phyloP scores from a whole-genome alignment of 2,797 vertebrate genomes.

The Lacerta viridis region DNA sequence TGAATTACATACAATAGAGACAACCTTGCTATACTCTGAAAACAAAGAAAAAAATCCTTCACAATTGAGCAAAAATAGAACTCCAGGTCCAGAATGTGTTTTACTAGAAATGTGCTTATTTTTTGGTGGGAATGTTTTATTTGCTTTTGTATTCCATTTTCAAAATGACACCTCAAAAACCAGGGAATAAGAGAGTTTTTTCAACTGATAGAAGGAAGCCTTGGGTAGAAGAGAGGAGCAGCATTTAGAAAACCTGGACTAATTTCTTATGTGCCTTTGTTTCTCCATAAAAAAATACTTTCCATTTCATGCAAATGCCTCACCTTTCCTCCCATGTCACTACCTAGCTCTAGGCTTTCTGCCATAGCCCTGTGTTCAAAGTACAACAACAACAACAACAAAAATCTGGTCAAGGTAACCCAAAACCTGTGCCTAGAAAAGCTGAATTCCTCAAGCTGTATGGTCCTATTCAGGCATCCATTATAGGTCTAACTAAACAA shows the following conservation, averaged over 20 bases:
- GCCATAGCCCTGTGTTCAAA: too few species aligned
- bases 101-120: slow-evolving; percentile 19
- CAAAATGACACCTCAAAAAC: not conserved
- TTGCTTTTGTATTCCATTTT: slow-evolving; percentile 15
- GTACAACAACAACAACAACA: not conserved
- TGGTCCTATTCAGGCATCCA: too few species aligned
- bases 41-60: too few species aligned
- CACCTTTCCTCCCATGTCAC: not conserved
- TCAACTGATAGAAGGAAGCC: not conserved
- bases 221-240: not conserved
- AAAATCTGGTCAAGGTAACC: not conserved
- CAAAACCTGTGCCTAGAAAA: not conserved
- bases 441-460: not conserved
- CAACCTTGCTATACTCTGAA: not conserved
- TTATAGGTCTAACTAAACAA: too few species aligned
- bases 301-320: not conserved
- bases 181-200: not conserved
- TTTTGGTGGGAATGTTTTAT: not conserved
- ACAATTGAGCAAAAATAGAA: not conserved
- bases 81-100: not conserved
- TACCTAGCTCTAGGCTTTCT: not conserved
- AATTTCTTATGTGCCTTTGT: not conserved
- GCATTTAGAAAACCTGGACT: not conserved
- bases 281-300: not conserved
- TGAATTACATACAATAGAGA: not conserved